phyloP scores from a whole-genome alignment of 92 coral and sea anemone species.

The Epizoanthus stellaris region DNA sequence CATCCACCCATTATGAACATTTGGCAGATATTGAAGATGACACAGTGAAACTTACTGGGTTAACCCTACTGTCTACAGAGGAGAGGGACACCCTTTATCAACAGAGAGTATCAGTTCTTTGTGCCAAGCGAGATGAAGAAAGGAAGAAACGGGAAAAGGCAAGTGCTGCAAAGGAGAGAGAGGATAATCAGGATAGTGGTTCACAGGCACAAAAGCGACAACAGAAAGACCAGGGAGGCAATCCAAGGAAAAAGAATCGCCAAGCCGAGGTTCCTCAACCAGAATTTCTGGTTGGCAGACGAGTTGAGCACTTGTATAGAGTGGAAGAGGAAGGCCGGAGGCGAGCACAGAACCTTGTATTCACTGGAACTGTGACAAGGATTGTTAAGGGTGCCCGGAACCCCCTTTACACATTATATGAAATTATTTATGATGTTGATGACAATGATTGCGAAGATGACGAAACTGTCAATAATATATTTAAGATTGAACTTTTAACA shows the following conservation, averaged over 20 bases:
- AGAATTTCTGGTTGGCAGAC: constrained; percentile 2
- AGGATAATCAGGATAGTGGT: neutral
- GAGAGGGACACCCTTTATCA: constrained; percentile 4
- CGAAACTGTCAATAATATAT: too few relatives aligned
- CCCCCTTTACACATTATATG: too few relatives aligned
- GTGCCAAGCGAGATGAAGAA: neutral
- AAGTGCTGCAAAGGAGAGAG: neutral
- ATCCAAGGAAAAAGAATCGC: neutral
- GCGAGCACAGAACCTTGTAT: neutral
- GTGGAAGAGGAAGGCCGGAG: constrained; percentile 4
- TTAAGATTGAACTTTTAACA: too few relatives aligned
- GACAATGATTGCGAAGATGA: neutral
- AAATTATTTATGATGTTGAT: too few relatives aligned
- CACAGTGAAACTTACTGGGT: neutral
- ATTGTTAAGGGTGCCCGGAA: too few relatives aligned
- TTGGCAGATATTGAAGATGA: constrained; percentile 8
- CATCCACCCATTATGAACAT: constrained; percentile 11
- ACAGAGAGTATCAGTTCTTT: neutral
- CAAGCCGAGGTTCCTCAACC: neutral
- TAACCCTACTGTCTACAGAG: constrained; percentile 1
- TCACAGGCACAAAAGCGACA: neutral
- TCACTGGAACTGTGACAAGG: neutral
- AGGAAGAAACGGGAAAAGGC: neutral
- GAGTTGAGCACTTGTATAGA: constrained; percentile 10
- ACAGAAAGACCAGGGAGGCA: neutral